Base-by-base conservation (phyloP, 2,888 invertebrate species). In the Minunthozetes semirufus region DNA sequence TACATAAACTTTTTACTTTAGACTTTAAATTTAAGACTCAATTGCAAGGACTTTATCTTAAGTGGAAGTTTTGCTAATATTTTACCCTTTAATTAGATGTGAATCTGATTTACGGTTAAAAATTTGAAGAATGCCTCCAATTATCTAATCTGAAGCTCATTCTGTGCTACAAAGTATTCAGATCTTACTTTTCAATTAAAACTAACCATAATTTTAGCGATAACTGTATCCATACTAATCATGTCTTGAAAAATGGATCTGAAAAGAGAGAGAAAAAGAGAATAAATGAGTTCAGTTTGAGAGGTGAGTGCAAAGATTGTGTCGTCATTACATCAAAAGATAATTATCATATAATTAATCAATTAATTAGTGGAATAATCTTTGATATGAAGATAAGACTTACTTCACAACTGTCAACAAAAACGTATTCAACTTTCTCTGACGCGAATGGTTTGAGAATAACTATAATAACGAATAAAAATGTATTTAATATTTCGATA, bases 161-260 rank as follows among this genome's bases (percentile, higher is more conserved):
- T 42, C 50, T 50, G 5, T 19, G 50, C 19, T 50, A 50, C 50
- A 50, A 50, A 50, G 42, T 50, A 50, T 50, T 19, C 6, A 25
- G 25, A 56, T 61, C 33, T 61, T 33, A 61, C 33, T 61, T 61
- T 25, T 22, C 42, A 56, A 29, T 61, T 27, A 22, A 63, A 48
- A 76, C 81, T 80, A 80, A 85, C 85, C 87, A 93, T 88, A 76
- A 93, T 90, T 81, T 90, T 90, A 82, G 90, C 88, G 46, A 93
- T 91, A 0, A 93, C 86, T 76, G 88, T 87, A 80, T 92, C 91
- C 85, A 92, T 88, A 78, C 90, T 90, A 68, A 90, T 89, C 87
- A 93, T 92, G 80, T 93, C 91, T 85, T 92, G 91, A 81, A 93
- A 93, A 81, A 93, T 91, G 11, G 90, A 90, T 82, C 92, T 92